phyloP scores from a whole-genome alignment of 2,888 invertebrate genomes.

The Bombyx huttoni region DNA sequence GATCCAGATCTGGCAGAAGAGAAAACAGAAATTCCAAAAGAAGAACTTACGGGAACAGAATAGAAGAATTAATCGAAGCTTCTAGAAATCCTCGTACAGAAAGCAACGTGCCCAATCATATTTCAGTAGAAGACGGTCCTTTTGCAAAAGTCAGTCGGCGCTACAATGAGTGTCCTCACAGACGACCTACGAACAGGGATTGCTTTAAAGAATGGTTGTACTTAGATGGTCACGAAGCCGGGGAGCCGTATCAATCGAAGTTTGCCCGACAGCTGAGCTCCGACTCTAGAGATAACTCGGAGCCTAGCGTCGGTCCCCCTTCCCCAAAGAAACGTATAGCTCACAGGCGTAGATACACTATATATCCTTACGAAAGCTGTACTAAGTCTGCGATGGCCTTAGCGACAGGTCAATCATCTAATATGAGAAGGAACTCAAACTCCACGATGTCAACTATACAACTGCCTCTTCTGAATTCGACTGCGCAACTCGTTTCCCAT shows the following conservation, averaged over 20 bases:
- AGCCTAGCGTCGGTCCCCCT: slow-evolving; percentile 59
- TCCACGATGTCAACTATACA: slow-evolving; percentile 77
- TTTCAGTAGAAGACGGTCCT: slow-evolving; percentile 56
- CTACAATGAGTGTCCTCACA: slow-evolving; percentile 52
- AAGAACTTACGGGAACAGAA: slow-evolving; percentile 39
- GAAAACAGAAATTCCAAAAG: slow-evolving; percentile 43
- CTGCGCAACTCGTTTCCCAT: slow-evolving; percentile 61
- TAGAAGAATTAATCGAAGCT: slow-evolving; percentile 52
- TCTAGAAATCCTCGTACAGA: slow-evolving; percentile 36
- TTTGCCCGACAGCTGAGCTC: slow-evolving; percentile 67
- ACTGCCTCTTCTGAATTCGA: slow-evolving; percentile 63
- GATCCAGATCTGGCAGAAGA: slow-evolving; percentile 41
- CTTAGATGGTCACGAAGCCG: slow-evolving; percentile 49
- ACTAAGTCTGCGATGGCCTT: slow-evolving; percentile 64
- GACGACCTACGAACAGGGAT: slow-evolving; percentile 45
- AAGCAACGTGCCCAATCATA: slow-evolving; percentile 44
- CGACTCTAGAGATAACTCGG: slow-evolving; percentile 68
- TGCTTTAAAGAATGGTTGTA: slow-evolving; percentile 65
- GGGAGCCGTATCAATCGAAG: slow-evolving; percentile 65
- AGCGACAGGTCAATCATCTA: slow-evolving; percentile 56
- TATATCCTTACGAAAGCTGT: slow-evolving; percentile 61
- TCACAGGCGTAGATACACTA: slow-evolving; percentile 51
- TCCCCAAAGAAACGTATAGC: slow-evolving; percentile 54
- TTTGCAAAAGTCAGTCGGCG: slow-evolving; percentile 58
- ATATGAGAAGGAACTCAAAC: slow-evolving; percentile 73